Base-by-base conservation (phyloP, 1,140 invertebrate species). In the Tetramorium alpestre region DNA sequence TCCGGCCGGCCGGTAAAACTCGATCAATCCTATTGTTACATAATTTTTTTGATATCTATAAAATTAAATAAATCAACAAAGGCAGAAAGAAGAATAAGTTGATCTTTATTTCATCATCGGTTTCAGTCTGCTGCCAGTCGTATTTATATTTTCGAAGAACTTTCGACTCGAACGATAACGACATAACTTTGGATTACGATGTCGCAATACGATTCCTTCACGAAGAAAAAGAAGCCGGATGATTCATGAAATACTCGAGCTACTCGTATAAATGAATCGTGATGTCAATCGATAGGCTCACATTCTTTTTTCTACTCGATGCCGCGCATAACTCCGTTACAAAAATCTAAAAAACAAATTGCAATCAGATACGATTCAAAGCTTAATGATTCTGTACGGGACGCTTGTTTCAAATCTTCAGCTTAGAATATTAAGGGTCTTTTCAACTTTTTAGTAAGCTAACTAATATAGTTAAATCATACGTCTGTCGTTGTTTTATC, bases 201-300 rank as follows among this genome's bases (percentile, higher is more conserved):
- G 13, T 25, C 41, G 56, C 38, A 60, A 60, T 28, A 76, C n/a
- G 33, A 58, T 58, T 16, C 73, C n/a, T n/a, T 16, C 18, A 13
- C 41, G 41, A 11, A 25, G n/a, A 47, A 33, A 28, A 28, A 49
- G 22, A 49, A 78, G 11, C 62, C 44, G 51, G 44, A 67, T 80
- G 76, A 80, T 80, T 80, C 76, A 80, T 67, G 13, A 80, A 67
- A 80, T 38, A 49, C 58, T 51, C 44, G n/a, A 38, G 75, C 22
- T 11, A 65, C 13, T 67, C 41, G 41, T 65, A 58, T 54, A 33
- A 10, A 28, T 22, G 75, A 64, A 28, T 33, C 25, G 13, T 13
- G 44, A 67, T 80, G 8, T 67, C 47, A 75, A 25, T 25, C 51
- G 54, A 75, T 67, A 44, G 64, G 64, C n/a, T 56, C 28, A 38